These are phyloP conservation scores for Stichopus horrens DNA, from an alignment of 53 echinoderm and acorn worm genomes.

Conservation along the genomic window DNA sequence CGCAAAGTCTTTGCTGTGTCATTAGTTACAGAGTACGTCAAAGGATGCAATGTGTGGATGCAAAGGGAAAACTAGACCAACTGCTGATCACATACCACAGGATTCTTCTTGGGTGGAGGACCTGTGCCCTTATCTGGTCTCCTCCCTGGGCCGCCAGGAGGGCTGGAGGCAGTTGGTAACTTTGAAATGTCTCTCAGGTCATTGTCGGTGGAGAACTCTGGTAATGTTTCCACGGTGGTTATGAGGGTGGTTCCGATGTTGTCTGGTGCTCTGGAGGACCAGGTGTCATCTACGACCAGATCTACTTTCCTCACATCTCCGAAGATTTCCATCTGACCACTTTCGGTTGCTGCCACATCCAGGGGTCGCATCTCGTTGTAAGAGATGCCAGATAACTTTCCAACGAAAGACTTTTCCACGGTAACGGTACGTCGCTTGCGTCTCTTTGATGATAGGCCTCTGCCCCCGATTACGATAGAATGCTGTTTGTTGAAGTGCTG, in stretches of 20 bases:
- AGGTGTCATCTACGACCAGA: slow-evolving; percentile 2
- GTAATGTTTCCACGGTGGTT: slow-evolving; percentile 31
- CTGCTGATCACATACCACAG: slow-evolving; percentile 17
- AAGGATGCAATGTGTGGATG: too few relatives aligned
- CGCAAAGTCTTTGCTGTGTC: too few relatives aligned
- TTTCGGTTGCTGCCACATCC: slow-evolving; percentile 69
- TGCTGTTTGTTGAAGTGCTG: slow-evolving; percentile 83
- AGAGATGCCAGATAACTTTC: slow-evolving; percentile 66
- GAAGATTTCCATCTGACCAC: slow-evolving; percentile 59
- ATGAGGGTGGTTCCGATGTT: not conserved
- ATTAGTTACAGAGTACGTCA: too few relatives aligned
- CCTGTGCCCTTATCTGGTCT: not conserved
- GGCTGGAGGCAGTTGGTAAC: slow-evolving; percentile 9
- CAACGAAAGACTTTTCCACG: slow-evolving; percentile 12
- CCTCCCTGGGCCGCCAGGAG: not conserved
- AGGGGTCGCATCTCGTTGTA: slow-evolving; percentile 78
- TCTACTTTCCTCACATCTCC: slow-evolving; percentile 61
- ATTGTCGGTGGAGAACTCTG: slow-evolving; percentile 43
- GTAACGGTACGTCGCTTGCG: slow-evolving; percentile 42
- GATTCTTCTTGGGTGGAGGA: slow-evolving; percentile 52
- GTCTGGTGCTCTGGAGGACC: slow-evolving; percentile 20
- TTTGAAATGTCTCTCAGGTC: slow-evolving; percentile 12
- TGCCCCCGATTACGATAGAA: slow-evolving; percentile 71
- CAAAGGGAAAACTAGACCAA: too few relatives aligned
- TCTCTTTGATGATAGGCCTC: slow-evolving; percentile 29